Evolutionary conservation across 2,113 vertebrate genomes (phyloP).

Genomic region (Gavia stellata): DNA sequence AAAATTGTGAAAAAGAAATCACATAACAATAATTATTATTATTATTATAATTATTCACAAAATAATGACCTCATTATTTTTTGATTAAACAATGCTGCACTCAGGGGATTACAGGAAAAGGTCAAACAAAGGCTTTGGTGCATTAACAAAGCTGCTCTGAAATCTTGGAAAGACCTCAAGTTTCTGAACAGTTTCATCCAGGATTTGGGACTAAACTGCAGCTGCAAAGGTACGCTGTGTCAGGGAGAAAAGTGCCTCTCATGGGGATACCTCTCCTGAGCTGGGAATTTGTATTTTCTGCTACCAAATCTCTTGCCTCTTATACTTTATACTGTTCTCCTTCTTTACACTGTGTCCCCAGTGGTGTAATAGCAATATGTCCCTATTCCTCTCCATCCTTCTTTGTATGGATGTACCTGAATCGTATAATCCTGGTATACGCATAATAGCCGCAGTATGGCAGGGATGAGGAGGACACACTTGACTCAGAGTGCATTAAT

Average conservation of each 20-base stretch:
- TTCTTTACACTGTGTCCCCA: background rate
- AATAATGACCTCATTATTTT: background rate
- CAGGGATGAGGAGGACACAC: rapidly evolving
- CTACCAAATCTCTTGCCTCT: background rate
- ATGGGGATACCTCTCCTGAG: background rate
- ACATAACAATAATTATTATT: background rate
- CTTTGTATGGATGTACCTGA: background rate
- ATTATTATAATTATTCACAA: background rate
- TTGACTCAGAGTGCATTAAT: background rate
- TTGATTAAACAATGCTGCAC: conserved; percentile 17
- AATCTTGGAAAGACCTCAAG: background rate
- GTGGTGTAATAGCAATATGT: background rate
- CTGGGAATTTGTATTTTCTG: background rate
- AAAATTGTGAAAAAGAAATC: conserved; percentile 1
- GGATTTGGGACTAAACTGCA: background rate
- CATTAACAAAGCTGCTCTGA: background rate
- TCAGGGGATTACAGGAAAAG: background rate
- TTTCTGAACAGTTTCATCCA: background rate
- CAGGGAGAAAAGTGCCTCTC: background rate
- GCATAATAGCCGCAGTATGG: background rate
- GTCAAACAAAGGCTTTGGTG: conserved; percentile 28
- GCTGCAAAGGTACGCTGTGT: background rate
- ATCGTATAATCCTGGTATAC: background rate
- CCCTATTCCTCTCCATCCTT: background rate
- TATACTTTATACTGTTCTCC: background rate